phyloP scores from a whole-genome alignment of 1,140 invertebrate genomes.

The Anthonomus grandis region DNA sequence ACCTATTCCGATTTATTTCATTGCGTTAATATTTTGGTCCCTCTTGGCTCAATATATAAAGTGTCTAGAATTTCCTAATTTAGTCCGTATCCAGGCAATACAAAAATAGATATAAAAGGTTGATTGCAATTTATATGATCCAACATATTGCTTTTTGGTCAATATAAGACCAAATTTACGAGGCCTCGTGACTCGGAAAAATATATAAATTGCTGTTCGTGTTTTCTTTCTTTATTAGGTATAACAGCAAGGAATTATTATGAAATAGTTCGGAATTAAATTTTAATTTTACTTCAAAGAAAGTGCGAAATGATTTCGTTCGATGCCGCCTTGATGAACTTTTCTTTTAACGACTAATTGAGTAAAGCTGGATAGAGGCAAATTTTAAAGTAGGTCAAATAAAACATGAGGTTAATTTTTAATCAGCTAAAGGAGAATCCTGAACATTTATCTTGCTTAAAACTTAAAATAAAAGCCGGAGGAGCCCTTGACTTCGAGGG shows the following conservation, averaged over 20 bases:
- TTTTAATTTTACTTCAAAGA: no score
- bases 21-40: no score
- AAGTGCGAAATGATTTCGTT: no score
- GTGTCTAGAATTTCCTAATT: conserved; percentile 21
- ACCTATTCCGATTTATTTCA: no score
- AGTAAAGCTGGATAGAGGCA: no score
- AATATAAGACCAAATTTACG: conserved; percentile 27
- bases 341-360: no score
- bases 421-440: neutral
- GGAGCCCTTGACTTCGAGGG: neutral
- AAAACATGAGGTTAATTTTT: neutral
- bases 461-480: neutral
- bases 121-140: conserved; percentile 35
- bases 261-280: neutral
- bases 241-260: neutral
- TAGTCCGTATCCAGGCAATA: conserved; percentile 6
- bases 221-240: no score
- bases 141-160: conserved; percentile 32
- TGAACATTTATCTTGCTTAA: neutral
- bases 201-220: conserved; percentile 18
- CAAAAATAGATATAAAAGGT: conserved; percentile 28
- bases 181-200: conserved; percentile 20
- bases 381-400: neutral
- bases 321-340: no score
- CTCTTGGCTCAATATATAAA: no score